Conservation (phyloP, 2,888 invertebrate genomes). For the Pyrgus malvae region DNA sequence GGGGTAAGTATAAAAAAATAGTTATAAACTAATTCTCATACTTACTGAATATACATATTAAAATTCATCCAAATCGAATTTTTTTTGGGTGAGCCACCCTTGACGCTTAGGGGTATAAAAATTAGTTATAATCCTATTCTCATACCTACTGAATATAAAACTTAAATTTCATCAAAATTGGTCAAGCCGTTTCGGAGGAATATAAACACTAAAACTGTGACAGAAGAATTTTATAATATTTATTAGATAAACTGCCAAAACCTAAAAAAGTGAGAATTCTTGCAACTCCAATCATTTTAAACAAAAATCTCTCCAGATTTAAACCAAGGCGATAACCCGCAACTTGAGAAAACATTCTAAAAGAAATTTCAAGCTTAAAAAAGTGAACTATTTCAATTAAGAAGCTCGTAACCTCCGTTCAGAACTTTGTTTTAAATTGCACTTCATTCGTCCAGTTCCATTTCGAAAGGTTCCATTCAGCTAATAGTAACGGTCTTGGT, state of each 20-base stretch:
- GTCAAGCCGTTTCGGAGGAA: too few species aligned
- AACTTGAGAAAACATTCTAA: slow-evolving; percentile 32
- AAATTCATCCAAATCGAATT: too few species aligned
- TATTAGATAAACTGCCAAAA: background rate
- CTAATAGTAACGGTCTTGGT: background rate
- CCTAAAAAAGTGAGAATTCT: background rate
- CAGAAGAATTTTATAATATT: background rate
- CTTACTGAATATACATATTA: too few species aligned
- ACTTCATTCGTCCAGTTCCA: slow-evolving; percentile 52
- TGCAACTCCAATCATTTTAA: background rate
- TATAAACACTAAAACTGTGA: too few species aligned
- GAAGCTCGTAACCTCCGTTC: slow-evolving; percentile 59
- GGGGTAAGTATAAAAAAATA: too few species aligned
- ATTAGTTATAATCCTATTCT: too few species aligned
- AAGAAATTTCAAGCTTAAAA: slow-evolving; percentile 35
- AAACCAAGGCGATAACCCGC: slow-evolving; percentile 2
- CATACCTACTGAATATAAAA: too few species aligned
- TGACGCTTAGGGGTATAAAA: too few species aligned
- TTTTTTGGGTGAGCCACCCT: too few species aligned
- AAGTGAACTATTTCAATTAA: slow-evolving; percentile 73
- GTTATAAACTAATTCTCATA: too few species aligned
- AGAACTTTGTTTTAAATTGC: slow-evolving; percentile 67
- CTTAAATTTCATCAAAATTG: too few species aligned
- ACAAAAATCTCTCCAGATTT: slow-evolving; percentile 18
- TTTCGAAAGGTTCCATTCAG: slow-evolving; percentile 44